Conservation (phyloP, 2,888 invertebrate species). For the Phyto melanocephala region DNA sequence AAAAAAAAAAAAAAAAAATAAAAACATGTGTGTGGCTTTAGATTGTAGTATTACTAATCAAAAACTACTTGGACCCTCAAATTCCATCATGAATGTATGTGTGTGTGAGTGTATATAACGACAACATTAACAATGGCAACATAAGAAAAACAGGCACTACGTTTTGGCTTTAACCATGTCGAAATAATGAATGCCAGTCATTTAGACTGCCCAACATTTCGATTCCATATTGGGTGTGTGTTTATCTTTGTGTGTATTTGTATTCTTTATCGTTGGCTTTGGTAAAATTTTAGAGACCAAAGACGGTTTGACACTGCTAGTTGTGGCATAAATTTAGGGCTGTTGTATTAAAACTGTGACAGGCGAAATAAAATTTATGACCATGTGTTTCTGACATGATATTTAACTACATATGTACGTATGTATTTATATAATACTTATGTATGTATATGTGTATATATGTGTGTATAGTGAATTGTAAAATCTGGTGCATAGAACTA, state of each 20-base stretch:
- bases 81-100: not conserved
- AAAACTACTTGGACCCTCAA: not conserved
- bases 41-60: not conserved
- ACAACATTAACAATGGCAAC: not conserved
- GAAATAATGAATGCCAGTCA: slow-evolving; percentile 53
- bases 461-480: too few relatives aligned
- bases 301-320: slow-evolving; percentile 68
- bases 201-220: not conserved
- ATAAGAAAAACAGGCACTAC: slow-evolving; percentile 22
- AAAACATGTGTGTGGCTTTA: not conserved
- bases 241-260: slow-evolving; percentile 4
- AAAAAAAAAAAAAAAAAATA: too few relatives aligned
- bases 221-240: slow-evolving; percentile 13
- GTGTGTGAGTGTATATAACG: not conserved
- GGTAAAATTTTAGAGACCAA: slow-evolving; percentile 21
- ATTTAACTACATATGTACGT: slow-evolving; percentile 9
- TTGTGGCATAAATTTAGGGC: slow-evolving; percentile 76
- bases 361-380: slow-evolving; percentile 74
- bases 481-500: too few relatives aligned
- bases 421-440: not conserved
- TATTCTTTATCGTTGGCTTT: not conserved
- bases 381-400: slow-evolving; percentile 67
- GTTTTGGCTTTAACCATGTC: slow-evolving; percentile 46
- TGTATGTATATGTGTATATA: not conserved
- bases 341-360: slow-evolving; percentile 76